Conservation (phyloP, 2,113 vertebrate species). For the Dipodomys spectabilis region DNA sequence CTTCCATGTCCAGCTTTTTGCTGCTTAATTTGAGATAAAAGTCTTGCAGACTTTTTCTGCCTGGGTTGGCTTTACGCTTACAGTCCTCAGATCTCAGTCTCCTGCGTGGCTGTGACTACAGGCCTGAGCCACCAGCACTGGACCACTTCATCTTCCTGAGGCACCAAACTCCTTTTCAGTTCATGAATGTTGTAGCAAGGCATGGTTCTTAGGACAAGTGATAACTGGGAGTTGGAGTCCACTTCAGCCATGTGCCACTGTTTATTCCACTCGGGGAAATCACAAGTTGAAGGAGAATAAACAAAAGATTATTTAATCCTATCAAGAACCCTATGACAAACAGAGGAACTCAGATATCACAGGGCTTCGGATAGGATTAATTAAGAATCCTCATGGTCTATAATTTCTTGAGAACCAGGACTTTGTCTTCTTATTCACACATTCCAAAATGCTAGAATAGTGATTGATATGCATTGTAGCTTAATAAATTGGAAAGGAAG, state of each 20-base stretch:
- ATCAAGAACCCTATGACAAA: no score
- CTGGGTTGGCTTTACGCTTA: no score
- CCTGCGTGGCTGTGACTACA: no score
- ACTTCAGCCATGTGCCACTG: not conserved
- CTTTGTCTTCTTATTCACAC: not conserved
- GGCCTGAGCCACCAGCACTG: no score
- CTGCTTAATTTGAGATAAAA: no score
- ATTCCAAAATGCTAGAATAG: not conserved
- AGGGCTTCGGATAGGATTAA: not conserved
- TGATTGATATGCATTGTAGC: not conserved
- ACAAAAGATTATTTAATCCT: no score
- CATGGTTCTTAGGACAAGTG: not conserved
- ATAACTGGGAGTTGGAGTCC: not conserved
- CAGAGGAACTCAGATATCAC: not conserved
- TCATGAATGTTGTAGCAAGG: not conserved
- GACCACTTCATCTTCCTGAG: not conserved
- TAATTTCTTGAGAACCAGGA: not conserved
- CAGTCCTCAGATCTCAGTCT: no score
- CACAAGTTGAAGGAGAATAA: not conserved
- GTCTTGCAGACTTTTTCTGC: no score
- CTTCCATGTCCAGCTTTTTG: no score
- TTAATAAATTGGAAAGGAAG: not conserved
- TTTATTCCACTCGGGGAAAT: not conserved
- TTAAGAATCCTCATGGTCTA: not conserved
- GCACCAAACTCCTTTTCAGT: conserved; percentile 21